Evolutionary conservation across 2,888 invertebrate genomes (phyloP).

Genomic region (Elmis aenea): DNA sequence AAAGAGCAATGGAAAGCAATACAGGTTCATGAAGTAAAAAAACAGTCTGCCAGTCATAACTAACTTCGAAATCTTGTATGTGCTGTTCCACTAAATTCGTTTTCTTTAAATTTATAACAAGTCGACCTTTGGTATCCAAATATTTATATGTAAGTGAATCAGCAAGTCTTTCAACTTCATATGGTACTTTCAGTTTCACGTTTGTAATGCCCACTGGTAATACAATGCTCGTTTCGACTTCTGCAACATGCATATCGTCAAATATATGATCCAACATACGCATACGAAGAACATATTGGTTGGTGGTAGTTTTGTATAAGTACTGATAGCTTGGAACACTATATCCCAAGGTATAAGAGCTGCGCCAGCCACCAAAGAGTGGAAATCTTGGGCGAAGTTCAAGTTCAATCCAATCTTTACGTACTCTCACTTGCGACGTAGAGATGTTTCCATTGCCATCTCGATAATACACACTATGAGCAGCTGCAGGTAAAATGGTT

Average conservation of each 20-base stretch:
- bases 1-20: slow-evolving; percentile 81
- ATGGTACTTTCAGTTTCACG: slow-evolving; percentile 78
- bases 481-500: slow-evolving; percentile 79
- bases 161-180: slow-evolving; percentile 65
- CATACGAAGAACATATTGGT: slow-evolving; percentile 77
- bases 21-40: slow-evolving; percentile 91
- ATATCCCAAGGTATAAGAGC: slow-evolving; percentile 87
- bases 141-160: slow-evolving; percentile 86
- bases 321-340: slow-evolving; percentile 97
- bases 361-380: slow-evolving; percentile 98
- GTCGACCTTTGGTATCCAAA: slow-evolving; percentile 89
- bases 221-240: slow-evolving; percentile 81
- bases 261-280: slow-evolving; percentile 93
- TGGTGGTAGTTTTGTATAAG: slow-evolving; percentile 71
- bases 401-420: slow-evolving; percentile 89
- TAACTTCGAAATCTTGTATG: slow-evolving; percentile 88
- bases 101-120: slow-evolving; percentile 77
- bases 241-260: slow-evolving; percentile 94
- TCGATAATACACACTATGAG: slow-evolving; percentile 93
- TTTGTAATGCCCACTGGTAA: slow-evolving; percentile 90
- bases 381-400: slow-evolving; percentile 97
- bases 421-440: slow-evolving; percentile 84
- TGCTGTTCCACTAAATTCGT: slow-evolving; percentile 92
- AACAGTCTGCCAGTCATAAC: slow-evolving; percentile 80
- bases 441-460: slow-evolving; percentile 99